A percentile compares a stretch with the other conserved stretches of the same genome.
These are phyloP conservation scores for Microctenopoma lineatum DNA, from an alignment of 2,797 vertebrate genomes.

Conservation along the genomic window DNA sequence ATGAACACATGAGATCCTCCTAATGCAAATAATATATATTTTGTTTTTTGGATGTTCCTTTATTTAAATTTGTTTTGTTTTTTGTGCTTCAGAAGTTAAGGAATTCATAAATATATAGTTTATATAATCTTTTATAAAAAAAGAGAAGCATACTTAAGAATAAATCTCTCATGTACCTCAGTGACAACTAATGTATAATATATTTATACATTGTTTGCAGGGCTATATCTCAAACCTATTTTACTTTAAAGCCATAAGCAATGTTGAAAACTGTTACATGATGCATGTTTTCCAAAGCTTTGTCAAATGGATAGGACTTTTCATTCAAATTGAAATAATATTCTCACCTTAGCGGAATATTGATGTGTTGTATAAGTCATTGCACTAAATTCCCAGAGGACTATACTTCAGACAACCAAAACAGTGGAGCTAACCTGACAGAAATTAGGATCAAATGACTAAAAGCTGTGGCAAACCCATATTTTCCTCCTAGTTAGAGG, in stretches of 20 bases:
- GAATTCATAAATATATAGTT: conserved; percentile 77
- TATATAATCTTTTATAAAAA: conserved; percentile 61
- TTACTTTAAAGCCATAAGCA: conserved; percentile 76
- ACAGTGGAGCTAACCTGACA: conserved; percentile 31
- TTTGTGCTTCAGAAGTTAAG: conserved; percentile 69
- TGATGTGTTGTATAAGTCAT: conserved; percentile 79
- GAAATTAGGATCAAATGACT: conserved; percentile 52
- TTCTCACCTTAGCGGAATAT: conserved; percentile 87
- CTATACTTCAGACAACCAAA: conserved; percentile 53
- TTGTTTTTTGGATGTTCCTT: conserved; percentile 43
- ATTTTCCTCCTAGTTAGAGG: conserved; percentile 18
- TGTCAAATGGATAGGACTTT: conserved; percentile 86
- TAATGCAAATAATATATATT: background rate
- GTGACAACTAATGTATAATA: conserved; percentile 83
- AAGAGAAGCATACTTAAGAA: conserved; percentile 78
- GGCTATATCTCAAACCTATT: conserved; percentile 79
- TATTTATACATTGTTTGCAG: conserved; percentile 85
- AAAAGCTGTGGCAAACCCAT: conserved; percentile 23
- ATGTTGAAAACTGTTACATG: conserved; percentile 80
- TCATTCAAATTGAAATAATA: conserved; percentile 89
- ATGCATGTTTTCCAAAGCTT: conserved; percentile 90
- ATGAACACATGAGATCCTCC: too few species aligned
- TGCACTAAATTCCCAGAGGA: conserved; percentile 49
- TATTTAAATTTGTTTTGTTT: conserved; percentile 59
- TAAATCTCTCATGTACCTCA: conserved; percentile 82